These are phyloP conservation scores for Apis florea DNA, from an alignment of 1,140 invertebrate genomes.

Conservation along the genomic window DNA sequence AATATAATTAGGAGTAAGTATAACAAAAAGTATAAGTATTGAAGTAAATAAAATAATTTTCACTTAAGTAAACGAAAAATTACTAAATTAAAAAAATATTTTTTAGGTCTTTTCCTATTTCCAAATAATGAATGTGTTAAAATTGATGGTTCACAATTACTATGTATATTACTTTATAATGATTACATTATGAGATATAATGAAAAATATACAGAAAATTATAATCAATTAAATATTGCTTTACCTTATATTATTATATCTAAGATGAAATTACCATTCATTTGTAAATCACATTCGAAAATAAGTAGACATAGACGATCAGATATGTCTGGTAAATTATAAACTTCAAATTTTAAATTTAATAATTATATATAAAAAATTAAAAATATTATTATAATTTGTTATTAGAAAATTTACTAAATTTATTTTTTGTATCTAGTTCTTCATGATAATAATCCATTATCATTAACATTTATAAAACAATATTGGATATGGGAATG, in stretches of 20 bases:
- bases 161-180: conserved; percentile 79
- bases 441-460: conserved; percentile 62
- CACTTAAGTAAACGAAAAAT: not conserved
- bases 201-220: conserved; percentile 59
- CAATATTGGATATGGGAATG: conserved; percentile 78
- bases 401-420: not conserved
- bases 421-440: conserved; percentile 45
- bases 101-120: conserved; percentile 81
- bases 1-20: conserved; percentile 82
- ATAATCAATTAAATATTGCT: conserved; percentile 74
- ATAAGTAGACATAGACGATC: conserved; percentile 74
- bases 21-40: conserved; percentile 12
- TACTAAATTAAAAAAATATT: conserved; percentile 24
- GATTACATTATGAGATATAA: conserved; percentile 76
- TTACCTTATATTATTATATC: conserved; percentile 78
- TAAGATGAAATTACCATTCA: conserved; percentile 79
- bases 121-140: conserved; percentile 80
- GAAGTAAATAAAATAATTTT: conserved; percentile 10
- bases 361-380: not conserved
- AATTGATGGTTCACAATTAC: conserved; percentile 77
- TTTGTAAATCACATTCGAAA: conserved; percentile 78
- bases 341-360: not conserved
- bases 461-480: conserved; percentile 66
- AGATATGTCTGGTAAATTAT: conserved; percentile 71
- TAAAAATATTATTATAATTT: not conserved